A percentile compares a stretch with the other conserved stretches of the same genome.
These are phyloP conservation scores for Yponomeuta plumbellus DNA, from an alignment of 2,888 invertebrate genomes.

Conservation along the genomic window DNA sequence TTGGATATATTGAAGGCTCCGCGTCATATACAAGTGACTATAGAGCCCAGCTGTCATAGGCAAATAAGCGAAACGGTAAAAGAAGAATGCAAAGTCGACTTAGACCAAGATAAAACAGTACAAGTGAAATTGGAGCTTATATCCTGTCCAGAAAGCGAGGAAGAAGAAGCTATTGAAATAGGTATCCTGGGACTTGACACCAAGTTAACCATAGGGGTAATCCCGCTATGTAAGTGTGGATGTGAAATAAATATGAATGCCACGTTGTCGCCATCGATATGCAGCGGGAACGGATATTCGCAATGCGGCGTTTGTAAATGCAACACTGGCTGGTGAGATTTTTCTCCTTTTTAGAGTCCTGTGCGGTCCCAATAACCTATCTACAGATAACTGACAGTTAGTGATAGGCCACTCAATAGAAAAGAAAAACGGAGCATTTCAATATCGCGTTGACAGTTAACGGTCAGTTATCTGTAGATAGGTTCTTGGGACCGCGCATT, in stretches of 20 bases:
- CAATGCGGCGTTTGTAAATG: conserved; percentile 82
- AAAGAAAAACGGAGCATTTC: too few species aligned
- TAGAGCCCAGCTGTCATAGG: neutral
- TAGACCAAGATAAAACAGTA: conserved; percentile 15
- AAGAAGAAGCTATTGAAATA: conserved; percentile 24
- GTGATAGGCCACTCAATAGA: too few species aligned
- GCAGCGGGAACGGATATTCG: conserved; percentile 61
- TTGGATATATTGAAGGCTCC: neutral
- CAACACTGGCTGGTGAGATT: conserved; percentile 41
- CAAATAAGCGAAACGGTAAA: neutral
- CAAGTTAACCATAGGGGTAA: conserved; percentile 79
- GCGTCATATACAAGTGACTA: neutral
- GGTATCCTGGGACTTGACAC: conserved; percentile 81
- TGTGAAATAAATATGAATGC: conserved; percentile 72
- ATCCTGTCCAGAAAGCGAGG: neutral
- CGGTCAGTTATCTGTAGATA: too few species aligned
- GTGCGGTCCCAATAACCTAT: too few species aligned
- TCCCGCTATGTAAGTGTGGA: conserved; percentile 84
- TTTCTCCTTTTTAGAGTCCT: too few species aligned
- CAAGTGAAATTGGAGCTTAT: neutral
- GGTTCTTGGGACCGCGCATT: too few species aligned
- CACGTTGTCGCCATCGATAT: conserved; percentile 27
- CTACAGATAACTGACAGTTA: too few species aligned
- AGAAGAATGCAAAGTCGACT: neutral
- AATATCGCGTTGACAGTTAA: too few species aligned